Conservation (phyloP, 2,113 vertebrate genomes). For the Symphodus melops region DNA sequence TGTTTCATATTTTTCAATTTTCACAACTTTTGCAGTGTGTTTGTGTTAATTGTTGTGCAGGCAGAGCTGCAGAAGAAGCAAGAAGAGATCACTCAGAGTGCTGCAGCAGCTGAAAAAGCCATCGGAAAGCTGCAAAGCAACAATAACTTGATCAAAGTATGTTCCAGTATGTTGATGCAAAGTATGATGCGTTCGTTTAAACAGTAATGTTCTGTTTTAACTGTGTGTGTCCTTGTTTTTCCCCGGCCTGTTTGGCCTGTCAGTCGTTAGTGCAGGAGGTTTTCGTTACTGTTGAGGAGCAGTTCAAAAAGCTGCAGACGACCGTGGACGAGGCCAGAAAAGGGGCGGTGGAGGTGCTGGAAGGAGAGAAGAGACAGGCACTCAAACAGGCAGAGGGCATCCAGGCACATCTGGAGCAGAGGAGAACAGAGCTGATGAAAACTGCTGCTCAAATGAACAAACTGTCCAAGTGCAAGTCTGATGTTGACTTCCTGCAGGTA, state of each 20-base stretch:
- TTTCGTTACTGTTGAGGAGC: conserved; percentile 71
- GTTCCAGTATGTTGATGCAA: no score
- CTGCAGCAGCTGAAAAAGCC: conserved; percentile 77
- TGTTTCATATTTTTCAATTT: not conserved
- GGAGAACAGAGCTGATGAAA: conserved; percentile 70
- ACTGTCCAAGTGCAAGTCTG: conserved; percentile 71
- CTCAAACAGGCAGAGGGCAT: conserved; percentile 81
- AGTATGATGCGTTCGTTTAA: not conserved
- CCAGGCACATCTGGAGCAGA: conserved; percentile 81
- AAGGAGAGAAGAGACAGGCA: conserved; percentile 77
- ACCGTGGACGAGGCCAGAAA: conserved; percentile 73
- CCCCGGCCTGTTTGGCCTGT: not conserved
- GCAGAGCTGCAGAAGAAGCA: conserved; percentile 74
- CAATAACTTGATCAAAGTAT: conserved; percentile 79
- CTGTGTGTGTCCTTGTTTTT: not conserved
- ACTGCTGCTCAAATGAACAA: conserved; percentile 74
- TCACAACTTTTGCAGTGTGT: not conserved
- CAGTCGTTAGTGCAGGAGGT: conserved; percentile 83
- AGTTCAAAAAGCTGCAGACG: conserved; percentile 79
- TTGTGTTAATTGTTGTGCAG: conserved; percentile 62
- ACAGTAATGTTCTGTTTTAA: not conserved
- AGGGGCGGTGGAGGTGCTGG: conserved; percentile 71
- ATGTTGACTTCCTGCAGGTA: conserved; percentile 84
- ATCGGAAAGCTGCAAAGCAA: conserved; percentile 82
- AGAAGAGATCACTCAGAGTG: conserved; percentile 72